Conservation (phyloP, 2,113 vertebrate species). For the Nipponia nippon region DNA sequence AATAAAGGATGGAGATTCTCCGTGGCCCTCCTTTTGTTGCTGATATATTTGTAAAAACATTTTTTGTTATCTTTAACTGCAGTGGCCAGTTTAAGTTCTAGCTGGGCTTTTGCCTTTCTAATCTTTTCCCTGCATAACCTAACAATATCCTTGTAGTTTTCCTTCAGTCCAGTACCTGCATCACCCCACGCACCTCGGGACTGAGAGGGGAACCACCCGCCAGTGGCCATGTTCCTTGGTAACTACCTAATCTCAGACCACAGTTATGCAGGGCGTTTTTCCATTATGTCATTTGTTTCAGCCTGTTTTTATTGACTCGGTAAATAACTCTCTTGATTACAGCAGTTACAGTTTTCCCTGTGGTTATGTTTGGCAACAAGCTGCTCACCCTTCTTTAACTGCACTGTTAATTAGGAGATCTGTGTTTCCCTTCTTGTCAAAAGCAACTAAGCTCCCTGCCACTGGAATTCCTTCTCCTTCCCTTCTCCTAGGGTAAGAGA, state of each 20-base stretch:
- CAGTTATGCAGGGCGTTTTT: neutral
- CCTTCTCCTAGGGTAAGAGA: neutral
- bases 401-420: neutral
- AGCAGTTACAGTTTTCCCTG: constrained; percentile 5
- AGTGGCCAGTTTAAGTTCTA: no score
- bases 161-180: neutral
- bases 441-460: neutral
- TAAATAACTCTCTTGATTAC: constrained; percentile 28
- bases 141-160: no score
- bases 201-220: neutral
- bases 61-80: no score
- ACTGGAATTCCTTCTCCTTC: neutral
- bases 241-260: neutral
- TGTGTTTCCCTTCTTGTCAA: neutral
- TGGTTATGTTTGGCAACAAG: neutral
- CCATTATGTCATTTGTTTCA: neutral
- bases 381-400: neutral
- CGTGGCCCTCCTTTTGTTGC: no score
- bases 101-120: no score
- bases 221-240: neutral
- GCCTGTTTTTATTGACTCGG: constrained; percentile 32
- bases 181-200: neutral
- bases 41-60: no score
- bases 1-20: no score
- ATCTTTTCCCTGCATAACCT: no score